phyloP scores from a whole-genome alignment of 1,140 invertebrate species.

The Zaprionus vittiger region DNA sequence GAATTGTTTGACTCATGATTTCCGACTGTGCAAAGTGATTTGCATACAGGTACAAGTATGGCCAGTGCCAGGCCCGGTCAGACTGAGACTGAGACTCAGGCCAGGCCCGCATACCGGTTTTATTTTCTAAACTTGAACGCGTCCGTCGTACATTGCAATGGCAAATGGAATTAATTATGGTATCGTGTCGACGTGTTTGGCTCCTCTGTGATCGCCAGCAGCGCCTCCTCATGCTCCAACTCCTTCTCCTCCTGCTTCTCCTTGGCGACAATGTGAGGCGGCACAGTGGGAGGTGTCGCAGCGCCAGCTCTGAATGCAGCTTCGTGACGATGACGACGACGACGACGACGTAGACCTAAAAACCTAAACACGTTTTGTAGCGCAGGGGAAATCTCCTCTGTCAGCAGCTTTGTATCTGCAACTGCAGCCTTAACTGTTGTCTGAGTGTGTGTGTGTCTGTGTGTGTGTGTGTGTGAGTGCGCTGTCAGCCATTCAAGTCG shows the following conservation, averaged over 20 bases:
- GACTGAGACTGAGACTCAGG: not conserved
- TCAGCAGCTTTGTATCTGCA: slow-evolving; percentile 14
- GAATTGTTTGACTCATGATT: slow-evolving; percentile 75
- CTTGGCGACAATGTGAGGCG: slow-evolving; percentile 24
- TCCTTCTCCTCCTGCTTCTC: not conserved
- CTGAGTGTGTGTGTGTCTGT: slow-evolving; percentile 11
- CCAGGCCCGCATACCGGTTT: slow-evolving; percentile 60
- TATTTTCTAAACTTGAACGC: slow-evolving; percentile 74
- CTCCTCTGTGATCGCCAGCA: slow-evolving; percentile 32
- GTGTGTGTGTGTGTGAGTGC: slow-evolving; percentile 13
- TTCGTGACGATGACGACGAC: slow-evolving; percentile 55
- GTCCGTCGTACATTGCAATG: slow-evolving; percentile 13
- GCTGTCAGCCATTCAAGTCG: slow-evolving; percentile 51
- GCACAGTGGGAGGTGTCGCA: slow-evolving; percentile 11
- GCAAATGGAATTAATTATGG: slow-evolving; percentile 55
- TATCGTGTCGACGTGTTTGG: slow-evolving; percentile 50
- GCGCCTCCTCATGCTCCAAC: slow-evolving; percentile 5
- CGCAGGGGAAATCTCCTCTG: slow-evolving; percentile 22
- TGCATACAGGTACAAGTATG: slow-evolving; percentile 81
- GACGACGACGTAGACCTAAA: slow-evolving; percentile 52
- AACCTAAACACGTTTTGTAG: slow-evolving; percentile 75
- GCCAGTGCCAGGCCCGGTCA: slow-evolving; percentile 43
- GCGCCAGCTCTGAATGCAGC: slow-evolving; percentile 12
- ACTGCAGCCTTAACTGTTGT: slow-evolving; percentile 6
- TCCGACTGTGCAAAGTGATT: slow-evolving; percentile 69